Evolutionary conservation across 2,797 vertebrate species (phyloP).

Genomic region (Pseudocheirus occidentalis): DNA sequence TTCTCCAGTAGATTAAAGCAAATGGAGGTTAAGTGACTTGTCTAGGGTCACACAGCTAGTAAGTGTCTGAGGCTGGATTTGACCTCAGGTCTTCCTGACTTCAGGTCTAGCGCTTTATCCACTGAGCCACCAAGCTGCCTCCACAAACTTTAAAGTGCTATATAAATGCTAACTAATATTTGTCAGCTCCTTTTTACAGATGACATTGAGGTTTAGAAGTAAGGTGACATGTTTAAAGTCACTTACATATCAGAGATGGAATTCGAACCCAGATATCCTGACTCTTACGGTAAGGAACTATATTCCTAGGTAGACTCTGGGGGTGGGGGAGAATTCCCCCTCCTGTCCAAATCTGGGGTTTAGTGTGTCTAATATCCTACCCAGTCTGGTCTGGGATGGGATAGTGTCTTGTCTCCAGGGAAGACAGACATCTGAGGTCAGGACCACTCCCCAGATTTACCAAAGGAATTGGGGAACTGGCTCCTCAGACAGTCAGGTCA

Average conservation of each 20-base stretch:
- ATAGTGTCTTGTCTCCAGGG: not conserved
- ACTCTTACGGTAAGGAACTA: not conserved
- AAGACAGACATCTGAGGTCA: not conserved
- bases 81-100: not conserved
- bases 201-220: not conserved
- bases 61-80: not conserved
- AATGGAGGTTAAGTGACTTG: not conserved
- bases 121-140: not conserved
- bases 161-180: not conserved
- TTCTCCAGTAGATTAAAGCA: not conserved
- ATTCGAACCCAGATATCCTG: not conserved
- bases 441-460: not conserved
- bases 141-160: not conserved
- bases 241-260: not conserved
- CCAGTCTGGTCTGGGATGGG: not conserved
- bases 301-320: not conserved
- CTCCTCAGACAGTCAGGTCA: not conserved
- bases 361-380: not conserved
- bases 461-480: not conserved
- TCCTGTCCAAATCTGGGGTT: not conserved
- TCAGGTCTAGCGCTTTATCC: not conserved
- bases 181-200: not conserved
- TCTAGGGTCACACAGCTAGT: not conserved
- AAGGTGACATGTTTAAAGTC: not conserved
- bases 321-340: not conserved